A percentile compares a stretch with the other conserved stretches of the same genome.
phyloP scores from a whole-genome alignment of 2,888 invertebrate species.

The Erynnis tages region DNA sequence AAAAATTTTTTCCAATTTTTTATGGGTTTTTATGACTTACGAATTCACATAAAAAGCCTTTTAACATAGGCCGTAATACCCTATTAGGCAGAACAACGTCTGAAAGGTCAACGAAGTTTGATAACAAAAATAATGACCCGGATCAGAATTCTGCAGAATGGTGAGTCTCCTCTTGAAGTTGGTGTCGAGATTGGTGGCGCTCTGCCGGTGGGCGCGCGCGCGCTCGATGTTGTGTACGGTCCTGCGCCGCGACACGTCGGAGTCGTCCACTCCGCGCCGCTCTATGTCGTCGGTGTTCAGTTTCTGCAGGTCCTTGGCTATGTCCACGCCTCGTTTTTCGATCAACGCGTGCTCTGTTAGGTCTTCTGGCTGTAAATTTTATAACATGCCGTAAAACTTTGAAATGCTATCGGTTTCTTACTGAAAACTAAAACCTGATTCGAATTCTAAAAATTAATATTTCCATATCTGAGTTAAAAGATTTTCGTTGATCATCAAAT shows the following conservation, averaged over 20 bases:
- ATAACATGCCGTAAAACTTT: not conserved
- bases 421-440: too few species aligned
- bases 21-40: too few species aligned
- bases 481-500: too few species aligned
- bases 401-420: too few species aligned
- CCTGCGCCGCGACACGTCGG: slow-evolving; percentile 88
- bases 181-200: slow-evolving; percentile 94
- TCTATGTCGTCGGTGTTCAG: slow-evolving; percentile 91
- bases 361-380: slow-evolving; percentile 86
- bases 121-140: slow-evolving; percentile 45
- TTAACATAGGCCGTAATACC: too few species aligned
- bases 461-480: too few species aligned
- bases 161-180: slow-evolving; percentile 95
- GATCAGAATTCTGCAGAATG: slow-evolving; percentile 87
- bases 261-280: slow-evolving; percentile 86
- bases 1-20: too few species aligned
- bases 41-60: too few species aligned
- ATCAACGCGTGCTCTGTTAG: slow-evolving; percentile 90
- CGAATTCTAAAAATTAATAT: too few species aligned
- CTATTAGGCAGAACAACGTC: too few species aligned
- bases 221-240: slow-evolving; percentile 95
- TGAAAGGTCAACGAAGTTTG: too few species aligned
- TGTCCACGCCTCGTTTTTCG: slow-evolving; percentile 94
- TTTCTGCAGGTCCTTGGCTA: slow-evolving; percentile 93
- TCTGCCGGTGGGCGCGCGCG: slow-evolving; percentile 89